These are phyloP conservation scores for Todus mexicanus DNA, from an alignment of 2,797 vertebrate species.

Conservation along the genomic window DNA sequence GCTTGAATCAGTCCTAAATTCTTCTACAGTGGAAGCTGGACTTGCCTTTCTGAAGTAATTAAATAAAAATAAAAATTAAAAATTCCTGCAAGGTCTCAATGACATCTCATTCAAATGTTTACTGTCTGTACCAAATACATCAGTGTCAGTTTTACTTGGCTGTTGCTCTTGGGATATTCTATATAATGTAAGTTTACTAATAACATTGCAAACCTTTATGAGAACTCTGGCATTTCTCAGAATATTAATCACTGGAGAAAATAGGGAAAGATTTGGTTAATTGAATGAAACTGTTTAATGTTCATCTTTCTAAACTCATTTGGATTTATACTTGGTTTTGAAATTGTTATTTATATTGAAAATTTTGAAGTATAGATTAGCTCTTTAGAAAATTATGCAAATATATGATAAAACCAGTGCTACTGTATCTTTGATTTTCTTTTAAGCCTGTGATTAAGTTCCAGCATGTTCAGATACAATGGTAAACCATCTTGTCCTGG, in stretches of 20 bases:
- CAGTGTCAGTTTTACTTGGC: neutral
- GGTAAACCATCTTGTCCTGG: neutral
- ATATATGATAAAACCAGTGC: rapidly evolving
- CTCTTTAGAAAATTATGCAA: neutral
- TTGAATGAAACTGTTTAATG: neutral
- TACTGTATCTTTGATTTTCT: neutral
- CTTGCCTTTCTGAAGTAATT: neutral
- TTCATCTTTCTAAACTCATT: neutral
- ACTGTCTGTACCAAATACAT: neutral
- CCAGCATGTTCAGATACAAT: neutral
- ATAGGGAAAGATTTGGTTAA: neutral
- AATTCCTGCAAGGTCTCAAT: neutral
- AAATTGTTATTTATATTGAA: neutral
- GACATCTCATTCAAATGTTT: neutral
- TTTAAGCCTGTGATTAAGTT: neutral
- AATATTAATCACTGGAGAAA: too few species aligned
- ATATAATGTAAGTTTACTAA: neutral
- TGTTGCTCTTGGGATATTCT: neutral
- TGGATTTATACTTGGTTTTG: neutral
- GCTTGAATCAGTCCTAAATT: too few species aligned
- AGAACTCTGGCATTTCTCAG: neutral
- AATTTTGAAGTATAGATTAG: neutral
- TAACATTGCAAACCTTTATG: neutral
- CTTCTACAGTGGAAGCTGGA: neutral
- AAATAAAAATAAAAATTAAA: too few species aligned